Base-by-base conservation (phyloP, 2,797 vertebrate genomes). In the Cygnus olor region DNA sequence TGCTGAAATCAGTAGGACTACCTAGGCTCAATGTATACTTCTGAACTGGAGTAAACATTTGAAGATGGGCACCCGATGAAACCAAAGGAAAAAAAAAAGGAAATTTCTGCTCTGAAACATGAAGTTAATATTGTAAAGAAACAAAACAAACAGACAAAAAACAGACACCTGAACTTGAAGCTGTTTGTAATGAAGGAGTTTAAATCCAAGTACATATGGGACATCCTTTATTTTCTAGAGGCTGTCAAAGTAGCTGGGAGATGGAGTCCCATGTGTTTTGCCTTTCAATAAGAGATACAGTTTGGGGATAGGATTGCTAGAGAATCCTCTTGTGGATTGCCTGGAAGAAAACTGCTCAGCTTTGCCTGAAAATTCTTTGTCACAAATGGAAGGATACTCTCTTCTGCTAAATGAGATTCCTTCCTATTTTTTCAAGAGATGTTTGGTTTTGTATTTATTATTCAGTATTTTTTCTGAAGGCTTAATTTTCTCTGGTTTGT, bases 371-470 rank as follows among this genome's bases (percentile, higher is more conserved):
- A 25, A 22, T 89, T 82, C n/a, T 77, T 80, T 77, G 32, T 64
- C 19, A 85, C 4, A 64, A 80, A 47, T 56, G 20, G 38, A 69
- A 53, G 56, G 32, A 47, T 73, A 36, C 4, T 71, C 2, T 16
- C 9, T 77, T 88, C 34, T 82, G n/a, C 49, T 88, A 49, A 77
- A 28, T 44, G 27, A 85, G 30, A 64, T 91, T 85, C 56, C 8
- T 71, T 4, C 7, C 3, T 2, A 0, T 54, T 86, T n/a, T 86
- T 69, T 63, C 25, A 76, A 40, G 19, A 71, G 1, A 32, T 79
- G 19, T 49, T 94, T 89, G 64, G 76, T 44, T 87, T 96, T 90
- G 3, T 49, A 42, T 36, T 60, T 60, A 45, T 85, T 71, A 38
- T 56, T 16, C 18, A 56, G 0, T 56, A 11, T 42, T 47, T 89